phyloP scores from a whole-genome alignment of 2,113 vertebrate genomes.

The Hippocampus comes region DNA sequence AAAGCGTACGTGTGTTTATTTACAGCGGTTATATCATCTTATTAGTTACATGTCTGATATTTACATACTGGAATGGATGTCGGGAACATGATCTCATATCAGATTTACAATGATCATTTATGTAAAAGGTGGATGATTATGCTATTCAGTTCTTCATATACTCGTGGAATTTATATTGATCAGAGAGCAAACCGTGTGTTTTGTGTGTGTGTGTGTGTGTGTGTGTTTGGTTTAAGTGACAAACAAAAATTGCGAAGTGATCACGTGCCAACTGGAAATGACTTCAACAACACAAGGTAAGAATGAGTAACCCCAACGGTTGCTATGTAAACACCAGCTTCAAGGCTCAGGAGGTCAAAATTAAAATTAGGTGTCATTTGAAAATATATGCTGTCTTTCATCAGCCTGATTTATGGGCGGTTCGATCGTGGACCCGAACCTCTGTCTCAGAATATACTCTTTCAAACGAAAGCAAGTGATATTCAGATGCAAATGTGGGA shows the following conservation, averaged over 20 bases:
- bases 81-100: conserved; percentile 35
- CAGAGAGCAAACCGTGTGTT: neutral
- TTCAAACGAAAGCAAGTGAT: neutral
- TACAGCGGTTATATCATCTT: conserved; percentile 77
- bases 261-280: conserved; percentile 11
- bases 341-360: conserved; percentile 1
- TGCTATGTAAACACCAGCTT: conserved; percentile 29
- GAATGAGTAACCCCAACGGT: conserved; percentile 12
- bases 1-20: conserved; percentile 84
- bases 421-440: neutral
- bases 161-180: neutral
- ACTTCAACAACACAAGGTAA: conserved; percentile 14
- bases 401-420: neutral
- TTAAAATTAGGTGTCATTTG: conserved; percentile 8
- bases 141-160: conserved; percentile 24
- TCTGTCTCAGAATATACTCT: neutral
- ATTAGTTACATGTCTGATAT: conserved; percentile 74
- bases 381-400: neutral
- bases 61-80: conserved; percentile 75
- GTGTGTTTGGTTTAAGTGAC: neutral
- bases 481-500: neutral
- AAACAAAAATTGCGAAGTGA: conserved; percentile 12
- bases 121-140: conserved; percentile 26
- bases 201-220: neutral
- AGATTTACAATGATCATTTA: conserved; percentile 10